Evolutionary conservation across 2,888 invertebrate species (phyloP).

Genomic region (Cheiracanthium punctorium): DNA sequence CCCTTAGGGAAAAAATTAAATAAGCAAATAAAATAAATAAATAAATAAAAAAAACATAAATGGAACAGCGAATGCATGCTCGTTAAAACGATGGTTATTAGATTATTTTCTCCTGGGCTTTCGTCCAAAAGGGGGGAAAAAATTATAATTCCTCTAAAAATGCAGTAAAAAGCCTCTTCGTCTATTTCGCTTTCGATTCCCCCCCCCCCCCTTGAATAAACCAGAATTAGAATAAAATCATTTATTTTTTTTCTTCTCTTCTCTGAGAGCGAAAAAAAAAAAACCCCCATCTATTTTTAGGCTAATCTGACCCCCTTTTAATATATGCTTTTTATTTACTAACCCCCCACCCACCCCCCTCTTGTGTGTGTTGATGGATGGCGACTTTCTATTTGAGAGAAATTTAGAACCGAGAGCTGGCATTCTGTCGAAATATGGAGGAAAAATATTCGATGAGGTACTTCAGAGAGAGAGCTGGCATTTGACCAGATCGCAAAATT

Average conservation of each 20-base stretch:
- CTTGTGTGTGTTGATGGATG: not conserved
- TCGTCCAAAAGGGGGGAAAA: not conserved
- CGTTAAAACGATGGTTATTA: too few relatives aligned
- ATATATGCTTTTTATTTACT: not conserved
- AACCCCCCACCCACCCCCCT: too few relatives aligned
- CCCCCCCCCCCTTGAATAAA: not conserved
- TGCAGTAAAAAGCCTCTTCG: too few relatives aligned
- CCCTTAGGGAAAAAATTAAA: too few relatives aligned
- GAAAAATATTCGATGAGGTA: constrained; percentile 3
- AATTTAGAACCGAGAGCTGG: not conserved
- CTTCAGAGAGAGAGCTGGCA: not conserved
- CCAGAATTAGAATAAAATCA: not conserved
- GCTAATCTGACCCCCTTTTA: not conserved
- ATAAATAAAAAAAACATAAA: too few relatives aligned
- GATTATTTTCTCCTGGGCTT: not conserved
- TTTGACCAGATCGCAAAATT: not conserved
- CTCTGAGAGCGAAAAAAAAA: not conserved
- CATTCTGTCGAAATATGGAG: too few relatives aligned
- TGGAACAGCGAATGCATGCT: too few relatives aligned
- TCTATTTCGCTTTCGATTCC: not conserved
- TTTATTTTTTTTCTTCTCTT: not conserved
- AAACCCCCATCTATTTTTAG: not conserved
- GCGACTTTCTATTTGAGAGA: constrained; percentile 3
- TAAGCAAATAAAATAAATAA: too few relatives aligned
- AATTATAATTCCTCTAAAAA: too few relatives aligned